phyloP scores from a whole-genome alignment of 2,113 vertebrate species.

The Pelecanoides urinatrix region DNA sequence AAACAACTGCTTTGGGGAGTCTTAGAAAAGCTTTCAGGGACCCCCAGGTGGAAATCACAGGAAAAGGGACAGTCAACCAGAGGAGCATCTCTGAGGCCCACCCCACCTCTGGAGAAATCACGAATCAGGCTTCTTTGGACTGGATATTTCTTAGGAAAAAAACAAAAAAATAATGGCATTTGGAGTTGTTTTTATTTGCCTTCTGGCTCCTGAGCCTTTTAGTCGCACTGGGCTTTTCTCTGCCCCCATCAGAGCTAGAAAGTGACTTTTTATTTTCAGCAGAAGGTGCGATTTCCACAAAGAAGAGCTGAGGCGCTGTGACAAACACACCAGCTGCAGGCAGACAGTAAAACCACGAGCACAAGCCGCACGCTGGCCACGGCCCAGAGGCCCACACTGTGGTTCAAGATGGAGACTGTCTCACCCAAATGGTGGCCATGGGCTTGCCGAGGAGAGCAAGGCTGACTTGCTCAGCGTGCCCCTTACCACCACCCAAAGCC shows the following conservation, averaged over 20 bases:
- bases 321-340: too few relatives aligned
- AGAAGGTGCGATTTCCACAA: not conserved
- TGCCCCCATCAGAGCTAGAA: not conserved
- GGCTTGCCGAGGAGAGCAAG: fast-evolving
- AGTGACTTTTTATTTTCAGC: not conserved
- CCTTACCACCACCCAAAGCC: not conserved
- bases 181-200: not conserved
- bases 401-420: too few relatives aligned
- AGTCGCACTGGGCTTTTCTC: not conserved
- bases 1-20: not conserved
- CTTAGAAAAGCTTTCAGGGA: not conserved
- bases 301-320: not conserved
- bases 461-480: not conserved
- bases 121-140: not conserved
- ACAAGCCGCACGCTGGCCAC: fast-evolving
- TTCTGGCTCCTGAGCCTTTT: not conserved
- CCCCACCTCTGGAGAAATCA: not conserved
- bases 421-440: not conserved
- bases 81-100: not conserved
- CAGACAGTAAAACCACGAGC: not conserved
- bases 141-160: not conserved
- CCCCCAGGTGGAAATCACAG: not conserved
- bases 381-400: not conserved
- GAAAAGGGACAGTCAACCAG: not conserved
- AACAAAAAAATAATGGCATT: not conserved